phyloP scores from a whole-genome alignment of 2,113 vertebrate species.

The Bufo bufo region DNA sequence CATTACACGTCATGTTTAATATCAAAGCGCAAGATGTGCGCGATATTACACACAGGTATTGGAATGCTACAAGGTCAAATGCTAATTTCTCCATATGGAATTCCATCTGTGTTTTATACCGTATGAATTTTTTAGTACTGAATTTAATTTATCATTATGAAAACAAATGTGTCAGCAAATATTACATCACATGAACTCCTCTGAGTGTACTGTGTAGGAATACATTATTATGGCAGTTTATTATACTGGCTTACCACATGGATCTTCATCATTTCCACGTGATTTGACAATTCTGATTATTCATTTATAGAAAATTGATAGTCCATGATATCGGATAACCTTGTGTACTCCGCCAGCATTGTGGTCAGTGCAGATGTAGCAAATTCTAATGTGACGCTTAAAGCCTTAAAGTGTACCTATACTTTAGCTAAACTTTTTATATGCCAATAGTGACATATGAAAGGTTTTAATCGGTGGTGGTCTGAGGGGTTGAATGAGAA shows the following conservation, averaged over 20 bases:
- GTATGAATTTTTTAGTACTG: constrained; percentile 13
- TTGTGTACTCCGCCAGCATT: too few relatives aligned
- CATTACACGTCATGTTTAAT: constrained; percentile 37
- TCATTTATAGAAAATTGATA: not conserved
- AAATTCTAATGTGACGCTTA: too few relatives aligned
- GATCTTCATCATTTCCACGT: not conserved
- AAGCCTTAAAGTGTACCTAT: too few relatives aligned
- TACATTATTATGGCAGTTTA: not conserved
- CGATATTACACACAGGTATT: constrained; percentile 19
- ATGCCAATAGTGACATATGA: too few relatives aligned
- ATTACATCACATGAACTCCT: not conserved
- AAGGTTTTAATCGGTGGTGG: too few relatives aligned
- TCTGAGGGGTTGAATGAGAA: too few relatives aligned
- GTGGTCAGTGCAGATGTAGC: too few relatives aligned
- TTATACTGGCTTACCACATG: not conserved
- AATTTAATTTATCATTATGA: constrained; percentile 23
- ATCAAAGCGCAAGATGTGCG: constrained; percentile 29
- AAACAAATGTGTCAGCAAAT: not conserved
- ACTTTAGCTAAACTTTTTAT: too few relatives aligned
- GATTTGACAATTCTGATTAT: not conserved
- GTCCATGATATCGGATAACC: too few relatives aligned
- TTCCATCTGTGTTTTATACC: not conserved
- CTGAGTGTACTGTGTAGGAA: not conserved
- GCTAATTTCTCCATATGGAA: constrained; percentile 20
- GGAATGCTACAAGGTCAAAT: constrained; percentile 28